Base-by-base conservation (phyloP, 2,797 vertebrate species). In the Ctenochaetus hawaiiensis region DNA sequence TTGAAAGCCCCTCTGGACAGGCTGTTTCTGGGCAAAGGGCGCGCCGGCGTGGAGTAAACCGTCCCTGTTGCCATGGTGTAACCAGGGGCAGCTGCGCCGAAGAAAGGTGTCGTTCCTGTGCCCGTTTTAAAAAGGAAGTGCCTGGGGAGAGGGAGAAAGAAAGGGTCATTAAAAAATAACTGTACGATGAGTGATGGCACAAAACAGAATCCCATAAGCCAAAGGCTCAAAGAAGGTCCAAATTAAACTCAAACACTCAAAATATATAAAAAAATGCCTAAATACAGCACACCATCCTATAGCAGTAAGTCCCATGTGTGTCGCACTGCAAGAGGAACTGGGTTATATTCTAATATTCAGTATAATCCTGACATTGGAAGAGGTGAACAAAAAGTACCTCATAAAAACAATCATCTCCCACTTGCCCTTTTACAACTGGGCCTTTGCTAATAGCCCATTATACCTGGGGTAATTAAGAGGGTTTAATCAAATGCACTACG, bases 111-210 rank as follows among this genome's bases (percentile, higher is more conserved):
- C 26, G 97, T 97, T 89, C 97, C 98, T 83, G 98, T 98, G 92
- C 97, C 97, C 83, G 98, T 99, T 94, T 99, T 99, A 96, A 99
- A 98, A 89, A 99, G 96, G 95, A 99, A 99, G 95, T 99, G 98
- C 95, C 98, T 99, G 95, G 4, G 87, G 88, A 71, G 79, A 77
- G 85, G 65, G 75, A 39, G 7, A 23, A 5, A 37, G 26, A 41
- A 1, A 37, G 67, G 8, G 16, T 20, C 16, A 47, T 58, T 20
- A 20, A 49, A 4, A 63, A 23, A 61, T 48, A 23, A 49, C 7
- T 60, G 34, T 52, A 45, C 49, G 57, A 56, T 10, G 2, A 67
- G 6, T 5, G 23, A 39, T n/a, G 14, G 13, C 44, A 61, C 1
- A 23, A 71, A 67, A 67, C 13, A 56, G 16, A 5, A 34, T 37